Conservation (phyloP, 2,113 vertebrate species). For the Corydoras sp. region DNA sequence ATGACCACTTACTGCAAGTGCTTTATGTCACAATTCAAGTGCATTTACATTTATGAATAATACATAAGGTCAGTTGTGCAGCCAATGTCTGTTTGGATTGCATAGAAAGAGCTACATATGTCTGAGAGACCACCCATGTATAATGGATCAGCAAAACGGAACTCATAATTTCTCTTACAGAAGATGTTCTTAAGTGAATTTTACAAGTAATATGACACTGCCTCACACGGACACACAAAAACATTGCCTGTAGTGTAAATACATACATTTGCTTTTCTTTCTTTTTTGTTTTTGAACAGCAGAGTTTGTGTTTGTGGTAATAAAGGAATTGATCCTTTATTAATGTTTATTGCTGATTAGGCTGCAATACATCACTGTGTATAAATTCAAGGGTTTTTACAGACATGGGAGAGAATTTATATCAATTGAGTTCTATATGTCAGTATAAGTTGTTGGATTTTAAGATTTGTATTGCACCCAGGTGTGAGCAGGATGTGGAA, state of each 20-base stretch:
- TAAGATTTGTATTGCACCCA: not conserved
- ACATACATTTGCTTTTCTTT: no score
- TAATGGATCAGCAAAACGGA: slow-evolving; percentile 29
- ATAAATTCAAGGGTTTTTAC: no score
- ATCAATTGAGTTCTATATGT: not conserved
- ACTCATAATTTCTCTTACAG: slow-evolving; percentile 7
- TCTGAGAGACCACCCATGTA: slow-evolving; percentile 22
- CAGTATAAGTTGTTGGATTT: not conserved
- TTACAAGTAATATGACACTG: slow-evolving; percentile 10
- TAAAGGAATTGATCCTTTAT: no score
- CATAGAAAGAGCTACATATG: slow-evolving; percentile 28
- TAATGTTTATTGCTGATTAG: no score
- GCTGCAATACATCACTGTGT: no score
- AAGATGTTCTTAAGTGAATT: not conserved
- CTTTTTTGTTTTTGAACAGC: no score
- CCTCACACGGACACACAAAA: not conserved
- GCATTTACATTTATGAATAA: slow-evolving; percentile 43
- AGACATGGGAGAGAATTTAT: not conserved
- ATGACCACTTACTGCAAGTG: slow-evolving; percentile 26
- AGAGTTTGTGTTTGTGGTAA: no score
- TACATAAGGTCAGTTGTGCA: slow-evolving; percentile 26
- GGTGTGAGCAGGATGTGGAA: not conserved
- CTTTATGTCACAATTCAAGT: slow-evolving; percentile 30
- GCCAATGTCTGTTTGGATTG: slow-evolving; percentile 32
- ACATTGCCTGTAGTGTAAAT: no score